phyloP scores from a whole-genome alignment of 2,888 invertebrate species.

The Argyresthia albistria region DNA sequence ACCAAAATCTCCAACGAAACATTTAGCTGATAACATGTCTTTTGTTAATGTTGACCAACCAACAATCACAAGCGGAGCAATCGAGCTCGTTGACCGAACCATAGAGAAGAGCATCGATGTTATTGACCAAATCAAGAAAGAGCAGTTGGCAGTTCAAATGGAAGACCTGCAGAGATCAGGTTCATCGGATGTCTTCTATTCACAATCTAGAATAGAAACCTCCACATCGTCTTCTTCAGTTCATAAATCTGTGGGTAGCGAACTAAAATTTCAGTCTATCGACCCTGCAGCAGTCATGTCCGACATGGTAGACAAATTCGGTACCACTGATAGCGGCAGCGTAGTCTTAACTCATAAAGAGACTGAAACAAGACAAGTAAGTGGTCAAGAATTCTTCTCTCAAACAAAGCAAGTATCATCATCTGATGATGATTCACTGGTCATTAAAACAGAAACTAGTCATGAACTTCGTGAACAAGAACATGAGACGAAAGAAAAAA shows the following conservation, averaged over 20 bases:
- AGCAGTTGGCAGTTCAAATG: conserved; percentile 53
- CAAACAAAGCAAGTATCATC: conserved; percentile 64
- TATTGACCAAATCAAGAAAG: conserved; percentile 54
- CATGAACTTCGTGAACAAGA: conserved; percentile 61
- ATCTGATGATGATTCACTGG: conserved; percentile 59
- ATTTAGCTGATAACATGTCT: conserved; percentile 55
- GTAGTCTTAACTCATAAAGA: conserved; percentile 66
- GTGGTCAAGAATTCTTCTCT: conserved; percentile 60
- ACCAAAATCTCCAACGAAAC: conserved; percentile 62
- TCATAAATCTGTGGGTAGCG: conserved; percentile 49
- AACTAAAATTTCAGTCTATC: conserved; percentile 50
- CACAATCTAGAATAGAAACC: conserved; percentile 53
- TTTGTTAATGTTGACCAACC: conserved; percentile 68
- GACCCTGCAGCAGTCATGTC: conserved; percentile 55
- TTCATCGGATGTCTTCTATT: conserved; percentile 50
- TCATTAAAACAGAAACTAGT: conserved; percentile 61
- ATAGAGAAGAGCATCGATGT: conserved; percentile 58
- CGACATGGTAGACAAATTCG: conserved; percentile 54
- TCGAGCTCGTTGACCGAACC: conserved; percentile 65
- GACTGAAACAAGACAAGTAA: conserved; percentile 61
- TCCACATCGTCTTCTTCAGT: conserved; percentile 57
- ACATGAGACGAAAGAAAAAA: conserved; percentile 63
- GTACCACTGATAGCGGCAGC: conserved; percentile 38
- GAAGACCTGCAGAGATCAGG: conserved; percentile 49
- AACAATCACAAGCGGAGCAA: conserved; percentile 66